Evolutionary conservation across 2,113 vertebrate species (phyloP), one percentile per base, ranked within the genome.

Genomic region (Ivindomyrus marchei): DNA sequence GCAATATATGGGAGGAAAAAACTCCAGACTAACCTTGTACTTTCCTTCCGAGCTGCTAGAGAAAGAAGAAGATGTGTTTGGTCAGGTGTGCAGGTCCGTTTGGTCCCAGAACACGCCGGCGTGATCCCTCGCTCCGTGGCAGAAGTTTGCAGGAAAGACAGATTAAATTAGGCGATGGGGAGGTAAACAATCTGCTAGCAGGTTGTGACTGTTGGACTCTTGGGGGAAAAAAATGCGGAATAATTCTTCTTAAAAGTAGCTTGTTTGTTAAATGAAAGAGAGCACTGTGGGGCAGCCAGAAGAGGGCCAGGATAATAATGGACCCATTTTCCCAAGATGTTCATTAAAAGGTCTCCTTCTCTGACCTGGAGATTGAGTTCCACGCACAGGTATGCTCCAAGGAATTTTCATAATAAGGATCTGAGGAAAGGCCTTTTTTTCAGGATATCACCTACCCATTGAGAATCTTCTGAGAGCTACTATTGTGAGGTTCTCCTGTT

Each of bases 321-420:
- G 93, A 91, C 93, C 94, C 93, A 92, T 95, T 96, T 96, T 94
- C 92, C 93, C 42, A 87, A 93, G 92, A 92, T 93, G 92, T 93
- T 94, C 92, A 94, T 94, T 95, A 94, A 94, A 94, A 93, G 91
- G 87, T 90, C 94, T 90, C 87, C 70, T 90, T 92, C 90, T 88
- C 87, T 91, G 91, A 89, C 70, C 58, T 89, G 92, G 91, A 95
- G 94, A 96, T 96, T 94, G 91, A 92, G 93, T 95, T 95, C 92
- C 95, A 92, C 90, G 90, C 90, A 91, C 92, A 92, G 90, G 92
- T 89, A 95, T 90, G 90, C 91, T 92, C 80, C 89, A 88, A 95
- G 94, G 96, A 96, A 96, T 96, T 94, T 95, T 84, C 87, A 92
- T 94, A 94, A 96, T 96, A 96, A 93, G 93, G 90, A 89, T 90